Percentiles rank a stretch among this genome's conserved stretches.
phyloP scores from a whole-genome alignment of 2,888 invertebrate genomes.

The Cetonia aurata region DNA sequence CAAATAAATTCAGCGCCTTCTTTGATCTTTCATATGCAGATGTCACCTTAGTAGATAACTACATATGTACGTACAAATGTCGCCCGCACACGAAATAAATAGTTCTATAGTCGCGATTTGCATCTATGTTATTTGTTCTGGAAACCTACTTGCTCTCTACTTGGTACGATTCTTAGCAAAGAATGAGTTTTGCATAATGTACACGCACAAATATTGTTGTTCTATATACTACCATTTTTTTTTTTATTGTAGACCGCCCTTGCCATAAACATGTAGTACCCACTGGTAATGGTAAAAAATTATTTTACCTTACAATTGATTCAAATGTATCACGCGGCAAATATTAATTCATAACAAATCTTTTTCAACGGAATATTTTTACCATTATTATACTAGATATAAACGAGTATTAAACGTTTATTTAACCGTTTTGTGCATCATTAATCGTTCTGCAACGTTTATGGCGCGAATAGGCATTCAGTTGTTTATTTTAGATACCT shows the following conservation, averaged over 20 bases:
- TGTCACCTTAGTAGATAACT: background rate
- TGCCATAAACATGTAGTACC: background rate
- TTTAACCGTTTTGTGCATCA: too few species aligned
- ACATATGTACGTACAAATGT: slow-evolving; percentile 4
- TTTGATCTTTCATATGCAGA: slow-evolving; percentile 37
- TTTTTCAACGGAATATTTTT: too few species aligned
- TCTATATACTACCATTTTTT: background rate
- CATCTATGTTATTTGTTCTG: slow-evolving; percentile 20
- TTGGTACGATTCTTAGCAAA: background rate
- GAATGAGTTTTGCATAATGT: slow-evolving; percentile 17
- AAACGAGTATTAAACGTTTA: too few species aligned
- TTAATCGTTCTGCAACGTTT: too few species aligned
- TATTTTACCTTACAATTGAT: too few species aligned
- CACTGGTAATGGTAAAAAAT: background rate
- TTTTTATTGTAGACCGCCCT: too few species aligned
- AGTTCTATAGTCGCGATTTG: slow-evolving; percentile 1
- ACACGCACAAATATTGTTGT: background rate
- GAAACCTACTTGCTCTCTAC: slow-evolving; percentile 18
- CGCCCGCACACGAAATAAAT: slow-evolving; percentile 30
- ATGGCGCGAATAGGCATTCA: too few species aligned
- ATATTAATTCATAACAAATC: too few species aligned
- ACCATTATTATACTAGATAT: too few species aligned
- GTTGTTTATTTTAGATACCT: too few species aligned
- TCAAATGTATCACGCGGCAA: too few species aligned
- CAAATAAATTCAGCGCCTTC: slow-evolving; percentile 29